phyloP scores from a whole-genome alignment of 2,113 vertebrate species.

The Erythrolamprus reginae region DNA sequence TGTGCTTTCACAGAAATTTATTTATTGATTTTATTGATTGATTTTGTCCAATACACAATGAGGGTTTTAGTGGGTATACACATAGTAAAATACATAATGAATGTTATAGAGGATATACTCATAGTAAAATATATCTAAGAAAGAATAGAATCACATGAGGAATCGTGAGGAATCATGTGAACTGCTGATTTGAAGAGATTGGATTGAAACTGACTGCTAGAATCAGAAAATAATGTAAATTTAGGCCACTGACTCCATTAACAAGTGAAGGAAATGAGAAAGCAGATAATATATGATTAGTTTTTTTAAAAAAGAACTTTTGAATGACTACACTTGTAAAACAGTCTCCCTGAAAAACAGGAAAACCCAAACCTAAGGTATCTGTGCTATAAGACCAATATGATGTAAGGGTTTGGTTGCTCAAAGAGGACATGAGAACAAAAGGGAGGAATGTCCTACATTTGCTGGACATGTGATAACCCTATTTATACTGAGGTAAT shows the following conservation, averaged over 20 bases:
- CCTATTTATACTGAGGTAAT: background rate
- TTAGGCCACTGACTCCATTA: background rate
- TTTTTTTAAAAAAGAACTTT: background rate
- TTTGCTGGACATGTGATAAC: background rate
- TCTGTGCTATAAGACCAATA: background rate
- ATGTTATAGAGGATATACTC: no score
- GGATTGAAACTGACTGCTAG: background rate
- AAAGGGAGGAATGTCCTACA: background rate
- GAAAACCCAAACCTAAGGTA: background rate
- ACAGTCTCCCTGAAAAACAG: background rate
- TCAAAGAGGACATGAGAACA: background rate
- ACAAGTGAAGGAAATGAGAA: background rate
- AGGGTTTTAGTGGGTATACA: no score
- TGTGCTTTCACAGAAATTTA: background rate
- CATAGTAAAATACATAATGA: no score
- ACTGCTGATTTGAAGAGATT: background rate
- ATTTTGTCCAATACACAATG: no score
- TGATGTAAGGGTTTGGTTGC: background rate
- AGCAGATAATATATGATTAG: background rate
- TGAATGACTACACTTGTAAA: background rate
- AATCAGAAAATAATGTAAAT: background rate
- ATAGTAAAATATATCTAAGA: no score
- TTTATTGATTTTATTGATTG: no score
- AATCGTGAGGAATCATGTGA: background rate
- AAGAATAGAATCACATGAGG: no score